Percentiles rank a stretch among this genome's conserved stretches.
phyloP scores from a whole-genome alignment of 2,888 invertebrate genomes.

The Conomelus anceps region DNA sequence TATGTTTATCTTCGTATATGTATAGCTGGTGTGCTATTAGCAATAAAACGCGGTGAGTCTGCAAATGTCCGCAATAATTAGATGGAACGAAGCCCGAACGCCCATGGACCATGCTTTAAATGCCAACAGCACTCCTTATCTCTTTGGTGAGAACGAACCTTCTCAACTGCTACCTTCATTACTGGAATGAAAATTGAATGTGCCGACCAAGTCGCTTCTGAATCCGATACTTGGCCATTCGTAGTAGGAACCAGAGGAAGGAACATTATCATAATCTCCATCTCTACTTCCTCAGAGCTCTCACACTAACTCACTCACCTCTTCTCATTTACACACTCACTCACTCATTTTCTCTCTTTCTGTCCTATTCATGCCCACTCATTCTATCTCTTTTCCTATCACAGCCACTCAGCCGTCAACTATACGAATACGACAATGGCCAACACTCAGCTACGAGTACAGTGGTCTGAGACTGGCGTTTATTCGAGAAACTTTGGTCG shows the following conservation, averaged over 20 bases:
- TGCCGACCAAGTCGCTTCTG: background rate
- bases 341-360: background rate
- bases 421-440: background rate
- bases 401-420: background rate
- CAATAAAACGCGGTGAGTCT: background rate
- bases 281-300: background rate
- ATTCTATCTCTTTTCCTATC: background rate
- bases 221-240: background rate
- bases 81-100: background rate
- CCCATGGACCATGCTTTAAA: background rate
- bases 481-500: background rate
- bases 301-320: background rate
- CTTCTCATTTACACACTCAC: background rate
- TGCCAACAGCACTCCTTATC: background rate
- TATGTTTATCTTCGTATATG: too few species aligned
- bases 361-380: too few species aligned
- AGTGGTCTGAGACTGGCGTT: background rate
- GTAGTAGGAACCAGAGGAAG: background rate
- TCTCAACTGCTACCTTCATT: background rate
- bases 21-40: too few species aligned
- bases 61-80: background rate
- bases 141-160: background rate
- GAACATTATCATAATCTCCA: background rate
- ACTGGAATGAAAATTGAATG: background rate
- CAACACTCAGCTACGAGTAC: background rate